Evolutionary conservation across 2,797 vertebrate species (phyloP).

Genomic region (Melanotaenia boesemani): DNA sequence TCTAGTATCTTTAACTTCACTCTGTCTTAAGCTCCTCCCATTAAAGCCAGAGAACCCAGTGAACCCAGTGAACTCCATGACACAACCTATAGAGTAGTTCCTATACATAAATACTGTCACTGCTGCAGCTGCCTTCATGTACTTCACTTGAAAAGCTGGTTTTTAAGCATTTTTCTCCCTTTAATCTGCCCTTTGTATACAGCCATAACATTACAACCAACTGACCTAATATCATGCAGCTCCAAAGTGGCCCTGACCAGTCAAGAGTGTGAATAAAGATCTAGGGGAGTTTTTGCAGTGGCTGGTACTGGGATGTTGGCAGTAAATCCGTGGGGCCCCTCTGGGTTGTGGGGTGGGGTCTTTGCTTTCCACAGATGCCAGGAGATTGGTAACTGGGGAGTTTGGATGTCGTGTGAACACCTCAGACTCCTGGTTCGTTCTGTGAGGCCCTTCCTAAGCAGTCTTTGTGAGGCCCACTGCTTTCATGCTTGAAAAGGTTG

Average conservation of each 20-base stretch:
- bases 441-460: background rate
- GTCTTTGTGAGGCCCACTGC: too few species aligned
- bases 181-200: background rate
- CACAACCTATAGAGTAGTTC: background rate
- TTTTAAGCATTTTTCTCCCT: background rate
- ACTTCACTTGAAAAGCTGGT: background rate
- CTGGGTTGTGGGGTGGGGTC: background rate
- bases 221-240: background rate
- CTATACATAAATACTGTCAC: background rate
- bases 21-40: constrained; percentile 1
- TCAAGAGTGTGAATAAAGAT: background rate
- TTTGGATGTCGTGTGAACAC: background rate
- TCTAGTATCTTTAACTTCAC: background rate
- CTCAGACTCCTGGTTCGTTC: background rate
- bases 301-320: background rate
- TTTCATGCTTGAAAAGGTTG: background rate
- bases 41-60: background rate
- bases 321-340: background rate
- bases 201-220: background rate
- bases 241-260: background rate
- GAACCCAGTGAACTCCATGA: constrained; percentile 5
- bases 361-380: background rate
- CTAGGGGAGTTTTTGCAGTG: background rate
- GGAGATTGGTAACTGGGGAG: background rate
- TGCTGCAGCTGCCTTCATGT: background rate